phyloP scores from a whole-genome alignment of 2,888 invertebrate genomes.

The Hirtodrosophila trivittata region DNA sequence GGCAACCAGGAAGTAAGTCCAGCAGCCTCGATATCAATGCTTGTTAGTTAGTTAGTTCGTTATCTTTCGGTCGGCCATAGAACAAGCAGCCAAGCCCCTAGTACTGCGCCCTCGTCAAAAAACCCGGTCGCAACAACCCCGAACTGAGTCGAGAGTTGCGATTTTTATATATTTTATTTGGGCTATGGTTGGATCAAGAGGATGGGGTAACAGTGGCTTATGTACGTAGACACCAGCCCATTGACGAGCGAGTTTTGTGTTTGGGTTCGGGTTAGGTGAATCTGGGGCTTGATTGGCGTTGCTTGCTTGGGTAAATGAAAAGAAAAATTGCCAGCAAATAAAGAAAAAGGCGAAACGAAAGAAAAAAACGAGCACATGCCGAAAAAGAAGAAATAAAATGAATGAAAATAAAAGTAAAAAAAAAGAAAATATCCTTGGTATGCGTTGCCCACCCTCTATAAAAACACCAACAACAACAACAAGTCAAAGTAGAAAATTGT shows the following conservation, averaged over 20 bases:
- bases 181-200: conserved; percentile 16
- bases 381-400: conserved; percentile 53
- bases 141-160: conserved; percentile 11
- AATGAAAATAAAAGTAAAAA: conserved; percentile 23
- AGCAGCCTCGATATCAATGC: conserved; percentile 52
- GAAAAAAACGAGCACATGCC: conserved; percentile 34
- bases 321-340: conserved; percentile 69
- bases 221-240: conserved; percentile 18
- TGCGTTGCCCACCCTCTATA: conserved; percentile 17
- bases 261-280: conserved; percentile 26
- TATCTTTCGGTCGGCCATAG: conserved; percentile 47
- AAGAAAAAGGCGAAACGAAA: conserved; percentile 39
- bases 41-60: conserved; percentile 72
- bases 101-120: conserved; percentile 10
- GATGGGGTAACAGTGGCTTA: conserved; percentile 28
- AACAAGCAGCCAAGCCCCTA: conserved; percentile 13
- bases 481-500: conserved; percentile 56
- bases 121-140: background rate
- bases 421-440: conserved; percentile 36
- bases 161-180: conserved; percentile 64
- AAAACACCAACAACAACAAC: conserved; percentile 16
- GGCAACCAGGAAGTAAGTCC: conserved; percentile 23
- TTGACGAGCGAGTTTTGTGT: conserved; percentile 4
- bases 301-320: conserved; percentile 64
- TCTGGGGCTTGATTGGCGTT: conserved; percentile 58